These are phyloP conservation scores for Trachythela sp. DNA, from an alignment of 64 coral and sea anemone genomes.

Conservation along the genomic window DNA sequence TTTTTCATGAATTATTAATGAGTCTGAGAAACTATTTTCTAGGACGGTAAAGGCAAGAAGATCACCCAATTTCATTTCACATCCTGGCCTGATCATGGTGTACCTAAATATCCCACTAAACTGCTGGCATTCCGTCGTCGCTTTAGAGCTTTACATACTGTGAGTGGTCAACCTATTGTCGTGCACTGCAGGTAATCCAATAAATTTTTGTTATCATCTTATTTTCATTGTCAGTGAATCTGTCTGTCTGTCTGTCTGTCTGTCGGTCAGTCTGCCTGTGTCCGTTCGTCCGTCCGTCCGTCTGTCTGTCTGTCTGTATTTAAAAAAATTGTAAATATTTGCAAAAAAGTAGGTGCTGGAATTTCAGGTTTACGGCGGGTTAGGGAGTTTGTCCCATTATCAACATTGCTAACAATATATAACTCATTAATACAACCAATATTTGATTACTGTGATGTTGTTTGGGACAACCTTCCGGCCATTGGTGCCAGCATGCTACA, in stretches of 20 bases:
- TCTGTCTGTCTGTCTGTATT: too few species aligned
- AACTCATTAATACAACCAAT: too few species aligned
- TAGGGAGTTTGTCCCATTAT: too few species aligned
- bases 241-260: neutral
- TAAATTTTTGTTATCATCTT: neutral
- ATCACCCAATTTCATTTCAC: slow-evolving; percentile 18
- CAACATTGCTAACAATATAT: too few species aligned
- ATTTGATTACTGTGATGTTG: too few species aligned
- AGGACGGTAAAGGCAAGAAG: neutral
- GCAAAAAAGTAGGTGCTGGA: too few species aligned
- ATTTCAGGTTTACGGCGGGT: too few species aligned
- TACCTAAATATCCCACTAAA: slow-evolving; percentile 12
- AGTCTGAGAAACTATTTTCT: neutral
- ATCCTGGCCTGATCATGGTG: slow-evolving; percentile 34
- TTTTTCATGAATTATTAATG: neutral
- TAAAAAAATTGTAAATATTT: too few species aligned
- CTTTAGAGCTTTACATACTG: neutral
- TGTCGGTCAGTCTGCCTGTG: neutral
- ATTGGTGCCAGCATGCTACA: too few species aligned
- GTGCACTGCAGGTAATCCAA: slow-evolving; percentile 28
- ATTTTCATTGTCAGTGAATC: neutral
- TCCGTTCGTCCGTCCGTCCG: too few species aligned
- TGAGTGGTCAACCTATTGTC: neutral
- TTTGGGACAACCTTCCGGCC: too few species aligned
- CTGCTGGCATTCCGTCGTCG: slow-evolving; percentile 6